Percentiles rank a stretch among this genome's conserved stretches.
Conservation (phyloP, 2,888 invertebrate genomes). For the Norana najaformis region DNA sequence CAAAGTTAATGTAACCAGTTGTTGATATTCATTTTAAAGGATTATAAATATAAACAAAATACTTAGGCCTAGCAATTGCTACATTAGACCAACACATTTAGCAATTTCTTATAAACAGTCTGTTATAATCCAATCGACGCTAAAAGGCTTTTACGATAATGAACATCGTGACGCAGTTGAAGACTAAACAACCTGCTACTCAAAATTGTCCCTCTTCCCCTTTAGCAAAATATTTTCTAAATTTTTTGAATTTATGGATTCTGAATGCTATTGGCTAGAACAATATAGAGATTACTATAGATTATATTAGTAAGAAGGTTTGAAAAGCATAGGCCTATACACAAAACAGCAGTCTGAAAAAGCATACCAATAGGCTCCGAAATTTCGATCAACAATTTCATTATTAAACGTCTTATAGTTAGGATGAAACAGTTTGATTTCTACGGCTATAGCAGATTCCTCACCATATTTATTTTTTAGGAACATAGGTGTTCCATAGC, state of each 20-base stretch:
- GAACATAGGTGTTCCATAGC: conserved; percentile 74
- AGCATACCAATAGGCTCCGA: too few relatives aligned
- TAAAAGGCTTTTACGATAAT: neutral
- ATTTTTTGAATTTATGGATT: neutral
- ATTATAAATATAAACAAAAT: neutral
- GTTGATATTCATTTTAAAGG: neutral
- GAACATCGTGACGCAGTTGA: neutral
- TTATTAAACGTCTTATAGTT: neutral
- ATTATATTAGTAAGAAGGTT: neutral
- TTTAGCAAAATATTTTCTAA: neutral
- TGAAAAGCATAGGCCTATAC: neutral
- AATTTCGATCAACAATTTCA: neutral
- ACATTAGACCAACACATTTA: neutral
- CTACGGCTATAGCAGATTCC: neutral
- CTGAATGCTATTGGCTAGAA: neutral
- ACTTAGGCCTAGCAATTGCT: too few relatives aligned
- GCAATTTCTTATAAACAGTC: neutral
- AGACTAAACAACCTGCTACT: too few relatives aligned
- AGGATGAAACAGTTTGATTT: neutral
- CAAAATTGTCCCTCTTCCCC: too few relatives aligned
- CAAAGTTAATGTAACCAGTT: neutral
- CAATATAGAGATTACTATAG: neutral
- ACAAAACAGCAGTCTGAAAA: too few relatives aligned
- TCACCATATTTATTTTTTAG: conserved; percentile 79
- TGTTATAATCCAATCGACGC: neutral